These are phyloP conservation scores for Triplophysa dalaica DNA, from an alignment of 2,113 vertebrate species.

Conservation along the genomic window DNA sequence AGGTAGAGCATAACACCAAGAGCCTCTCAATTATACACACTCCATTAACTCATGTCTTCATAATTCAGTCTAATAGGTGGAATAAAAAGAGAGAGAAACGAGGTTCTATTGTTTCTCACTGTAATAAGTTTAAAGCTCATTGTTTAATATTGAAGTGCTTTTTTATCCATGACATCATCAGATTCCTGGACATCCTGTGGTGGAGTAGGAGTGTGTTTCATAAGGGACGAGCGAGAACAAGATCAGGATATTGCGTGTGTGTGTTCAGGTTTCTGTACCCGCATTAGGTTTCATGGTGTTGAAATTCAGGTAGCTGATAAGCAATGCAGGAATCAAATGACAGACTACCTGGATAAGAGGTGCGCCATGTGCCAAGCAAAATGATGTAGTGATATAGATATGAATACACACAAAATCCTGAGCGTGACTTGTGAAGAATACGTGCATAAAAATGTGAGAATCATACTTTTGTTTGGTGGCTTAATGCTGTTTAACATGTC, in stretches of 20 bases:
- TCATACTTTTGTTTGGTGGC: too few relatives aligned
- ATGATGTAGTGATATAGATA: background rate
- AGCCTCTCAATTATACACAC: slow-evolving; percentile 21
- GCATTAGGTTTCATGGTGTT: slow-evolving; percentile 46
- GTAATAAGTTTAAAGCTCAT: background rate
- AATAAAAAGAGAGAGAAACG: slow-evolving; percentile 5
- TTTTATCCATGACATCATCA: background rate
- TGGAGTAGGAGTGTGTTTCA: slow-evolving; percentile 13
- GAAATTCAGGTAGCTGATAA: slow-evolving; percentile 37
- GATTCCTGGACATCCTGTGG: slow-evolving; percentile 1
- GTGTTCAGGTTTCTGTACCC: slow-evolving; percentile 29
- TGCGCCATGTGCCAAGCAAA: background rate
- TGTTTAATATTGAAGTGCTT: background rate
- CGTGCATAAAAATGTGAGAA: background rate
- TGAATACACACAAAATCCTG: too few relatives aligned
- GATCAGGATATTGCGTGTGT: slow-evolving; percentile 1
- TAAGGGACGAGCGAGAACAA: slow-evolving; percentile 20
- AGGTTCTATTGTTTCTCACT: background rate
- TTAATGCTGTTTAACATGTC: too few relatives aligned
- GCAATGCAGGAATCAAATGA: slow-evolving; percentile 25
- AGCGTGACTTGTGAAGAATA: too few relatives aligned
- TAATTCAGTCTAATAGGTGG: slow-evolving; percentile 33
- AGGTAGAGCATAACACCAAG: slow-evolving; percentile 27
- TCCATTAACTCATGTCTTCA: background rate
- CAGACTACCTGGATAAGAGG: background rate